These are phyloP conservation scores for Xenopus petersii DNA, from an alignment of 2,797 vertebrate genomes.

Conservation along the genomic window DNA sequence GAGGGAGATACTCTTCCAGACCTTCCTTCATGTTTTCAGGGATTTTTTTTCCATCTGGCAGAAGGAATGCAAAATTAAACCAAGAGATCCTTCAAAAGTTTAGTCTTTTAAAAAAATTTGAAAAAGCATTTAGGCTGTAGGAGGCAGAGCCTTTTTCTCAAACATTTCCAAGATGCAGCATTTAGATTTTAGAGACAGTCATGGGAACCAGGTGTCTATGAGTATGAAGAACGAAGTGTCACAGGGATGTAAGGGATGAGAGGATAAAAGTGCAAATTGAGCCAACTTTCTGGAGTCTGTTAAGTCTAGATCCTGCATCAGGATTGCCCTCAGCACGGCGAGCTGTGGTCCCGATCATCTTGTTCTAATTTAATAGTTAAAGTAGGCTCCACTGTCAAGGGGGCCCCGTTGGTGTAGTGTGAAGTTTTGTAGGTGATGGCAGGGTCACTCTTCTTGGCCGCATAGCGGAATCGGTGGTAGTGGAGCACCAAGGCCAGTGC, in stretches of 20 bases:
- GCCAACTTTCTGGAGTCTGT: slow-evolving; percentile 72
- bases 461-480: slow-evolving; percentile 94
- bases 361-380: slow-evolving; percentile 94
- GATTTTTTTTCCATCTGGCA: slow-evolving; percentile 47
- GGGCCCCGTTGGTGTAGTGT: slow-evolving; percentile 79
- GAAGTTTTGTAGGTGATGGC: slow-evolving; percentile 92
- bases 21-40: slow-evolving; percentile 58
- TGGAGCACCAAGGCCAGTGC: slow-evolving; percentile 88
- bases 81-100: slow-evolving; percentile 25
- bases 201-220: slow-evolving; percentile 58
- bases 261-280: slow-evolving; percentile 78
- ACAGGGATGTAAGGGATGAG: slow-evolving; percentile 57
- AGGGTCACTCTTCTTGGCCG: slow-evolving; percentile 94
- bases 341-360: slow-evolving; percentile 71
- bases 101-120: slow-evolving; percentile 58
- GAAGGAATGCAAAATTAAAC: slow-evolving; percentile 38
- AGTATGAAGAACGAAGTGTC: slow-evolving; percentile 54
- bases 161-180: slow-evolving; percentile 72
- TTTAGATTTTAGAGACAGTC: slow-evolving; percentile 58
- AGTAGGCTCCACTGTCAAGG: slow-evolving; percentile 82
- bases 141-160: slow-evolving; percentile 63
- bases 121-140: slow-evolving; percentile 60
- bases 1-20: slow-evolving; percentile 60
- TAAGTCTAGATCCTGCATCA: slow-evolving; percentile 62
- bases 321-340: slow-evolving; percentile 77